phyloP scores from a whole-genome alignment of 2,797 vertebrate genomes.

The Crocodylus rhombifer region DNA sequence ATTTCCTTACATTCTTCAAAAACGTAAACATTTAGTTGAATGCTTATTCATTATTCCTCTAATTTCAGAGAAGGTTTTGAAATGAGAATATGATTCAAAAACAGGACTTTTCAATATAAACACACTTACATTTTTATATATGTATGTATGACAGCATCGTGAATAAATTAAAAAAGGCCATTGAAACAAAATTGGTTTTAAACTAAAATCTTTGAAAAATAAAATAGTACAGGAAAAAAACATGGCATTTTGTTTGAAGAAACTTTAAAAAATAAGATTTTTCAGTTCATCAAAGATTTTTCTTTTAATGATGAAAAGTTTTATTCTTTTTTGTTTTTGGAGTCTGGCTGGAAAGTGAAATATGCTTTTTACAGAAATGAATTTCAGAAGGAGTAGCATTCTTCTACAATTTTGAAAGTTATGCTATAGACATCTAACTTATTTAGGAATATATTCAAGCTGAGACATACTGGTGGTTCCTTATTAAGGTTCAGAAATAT shows the following conservation, averaged over 20 bases:
- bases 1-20: background rate
- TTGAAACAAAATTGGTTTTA: background rate
- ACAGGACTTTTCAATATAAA: background rate
- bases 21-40: background rate
- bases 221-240: background rate
- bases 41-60: background rate
- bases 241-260: background rate
- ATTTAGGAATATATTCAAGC: background rate
- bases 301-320: background rate
- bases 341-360: background rate
- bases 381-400: background rate
- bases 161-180: background rate
- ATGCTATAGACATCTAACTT: background rate
- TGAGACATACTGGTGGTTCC: background rate
- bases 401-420: background rate
- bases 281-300: background rate
- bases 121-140: background rate
- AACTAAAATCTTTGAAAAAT: background rate
- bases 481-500: background rate
- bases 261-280: background rate
- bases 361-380: background rate
- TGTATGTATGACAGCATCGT: background rate
- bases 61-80: background rate
- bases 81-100: background rate
- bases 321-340: background rate